phyloP scores from a whole-genome alignment of 1,140 invertebrate genomes.

The Drosophila biarmipes region DNA sequence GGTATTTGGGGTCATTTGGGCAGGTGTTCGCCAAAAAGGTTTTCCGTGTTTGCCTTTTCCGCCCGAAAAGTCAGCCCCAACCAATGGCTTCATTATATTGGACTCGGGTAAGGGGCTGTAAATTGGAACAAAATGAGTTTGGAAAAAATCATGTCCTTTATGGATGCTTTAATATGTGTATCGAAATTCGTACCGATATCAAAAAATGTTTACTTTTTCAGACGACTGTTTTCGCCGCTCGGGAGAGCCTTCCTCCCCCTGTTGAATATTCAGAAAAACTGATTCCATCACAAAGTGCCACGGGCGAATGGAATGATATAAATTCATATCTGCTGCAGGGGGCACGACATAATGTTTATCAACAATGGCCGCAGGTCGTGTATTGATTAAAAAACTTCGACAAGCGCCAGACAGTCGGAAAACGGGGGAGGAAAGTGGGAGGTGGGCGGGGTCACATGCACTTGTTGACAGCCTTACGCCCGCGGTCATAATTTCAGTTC shows the following conservation, averaged over 20 bases:
- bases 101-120: constrained; percentile 2
- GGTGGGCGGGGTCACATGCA: constrained; percentile 21
- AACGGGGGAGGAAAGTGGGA: neutral
- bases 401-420: constrained; percentile 11
- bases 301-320: constrained; percentile 56
- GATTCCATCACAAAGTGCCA: constrained; percentile 28
- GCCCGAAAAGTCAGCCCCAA: constrained; percentile 39
- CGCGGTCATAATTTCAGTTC: constrained; percentile 61
- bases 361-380: constrained; percentile 64
- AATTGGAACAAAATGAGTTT: constrained; percentile 9
- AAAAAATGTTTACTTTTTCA: neutral
- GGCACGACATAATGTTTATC: constrained; percentile 70
- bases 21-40: constrained; percentile 57
- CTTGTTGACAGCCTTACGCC: constrained; percentile 68
- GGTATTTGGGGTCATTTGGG: constrained; percentile 40
- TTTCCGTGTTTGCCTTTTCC: constrained; percentile 36
- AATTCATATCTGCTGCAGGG: constrained; percentile 52
- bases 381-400: constrained; percentile 76
- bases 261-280: constrained; percentile 26
- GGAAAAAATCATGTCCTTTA: neutral
- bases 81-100: constrained; percentile 61
- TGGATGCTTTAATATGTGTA: neutral
- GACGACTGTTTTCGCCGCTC: neutral
- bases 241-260: neutral
- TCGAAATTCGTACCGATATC: neutral